phyloP scores from a whole-genome alignment of 1,140 invertebrate genomes.

The Rhopalosiphum maidis region DNA sequence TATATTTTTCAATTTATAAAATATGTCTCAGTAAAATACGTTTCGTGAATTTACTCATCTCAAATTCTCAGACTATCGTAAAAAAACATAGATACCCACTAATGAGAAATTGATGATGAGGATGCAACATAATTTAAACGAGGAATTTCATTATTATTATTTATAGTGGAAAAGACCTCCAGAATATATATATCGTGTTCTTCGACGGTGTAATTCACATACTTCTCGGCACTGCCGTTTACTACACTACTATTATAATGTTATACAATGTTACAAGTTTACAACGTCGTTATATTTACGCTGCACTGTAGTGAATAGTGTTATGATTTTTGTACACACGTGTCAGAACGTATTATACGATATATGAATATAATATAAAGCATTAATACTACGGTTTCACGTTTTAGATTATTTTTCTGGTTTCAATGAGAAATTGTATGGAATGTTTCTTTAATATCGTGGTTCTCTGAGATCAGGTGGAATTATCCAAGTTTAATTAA shows the following conservation, averaged over 20 bases:
- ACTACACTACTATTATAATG: background rate
- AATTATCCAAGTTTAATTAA: background rate
- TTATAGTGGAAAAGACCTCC: background rate
- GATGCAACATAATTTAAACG: conserved; percentile 33
- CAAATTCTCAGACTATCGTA: background rate
- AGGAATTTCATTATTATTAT: conserved; percentile 40
- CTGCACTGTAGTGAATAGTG: background rate
- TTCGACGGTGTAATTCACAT: background rate
- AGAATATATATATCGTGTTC: background rate
- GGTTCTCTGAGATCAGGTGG: background rate
- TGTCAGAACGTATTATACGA: background rate
- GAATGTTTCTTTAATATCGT: background rate
- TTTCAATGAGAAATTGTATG: background rate
- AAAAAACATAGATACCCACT: background rate
- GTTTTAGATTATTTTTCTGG: background rate
- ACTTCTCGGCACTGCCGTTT: background rate
- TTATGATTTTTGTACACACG: conserved; percentile 16
- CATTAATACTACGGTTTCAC: background rate
- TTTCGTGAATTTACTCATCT: conserved; percentile 15
- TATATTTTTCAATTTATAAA: background rate
- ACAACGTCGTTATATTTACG: background rate
- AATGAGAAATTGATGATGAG: conserved; percentile 35
- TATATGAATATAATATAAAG: background rate
- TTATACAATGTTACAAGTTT: background rate
- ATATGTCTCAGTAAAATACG: background rate